Percentiles rank a stretch among this genome's conserved stretches.
Evolutionary conservation across 2,797 vertebrate species (phyloP).

Genomic region (Pempheris klunzingeri): DNA sequence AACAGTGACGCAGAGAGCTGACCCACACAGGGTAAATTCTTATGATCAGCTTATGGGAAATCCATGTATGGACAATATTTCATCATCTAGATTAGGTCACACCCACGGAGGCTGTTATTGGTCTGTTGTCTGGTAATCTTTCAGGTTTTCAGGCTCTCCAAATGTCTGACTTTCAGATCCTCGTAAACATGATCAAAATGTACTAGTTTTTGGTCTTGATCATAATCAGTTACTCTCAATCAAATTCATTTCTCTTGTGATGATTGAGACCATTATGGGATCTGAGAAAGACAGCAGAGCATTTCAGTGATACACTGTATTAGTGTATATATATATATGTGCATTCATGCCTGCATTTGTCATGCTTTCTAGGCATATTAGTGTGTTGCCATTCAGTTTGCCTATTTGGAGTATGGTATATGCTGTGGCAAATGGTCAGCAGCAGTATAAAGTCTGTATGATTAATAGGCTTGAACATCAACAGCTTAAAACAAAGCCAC

Average conservation of each 20-base stretch:
- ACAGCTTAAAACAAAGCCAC: not conserved
- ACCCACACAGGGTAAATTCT: conserved; percentile 52
- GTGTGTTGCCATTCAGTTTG: not conserved
- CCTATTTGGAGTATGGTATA: not conserved
- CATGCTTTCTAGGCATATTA: not conserved
- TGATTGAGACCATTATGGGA: conserved; percentile 12
- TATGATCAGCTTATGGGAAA: conserved; percentile 78
- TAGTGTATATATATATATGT: not conserved
- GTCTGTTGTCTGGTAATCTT: conserved; percentile 48
- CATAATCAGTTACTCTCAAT: too few species aligned
- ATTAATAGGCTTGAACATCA: not conserved
- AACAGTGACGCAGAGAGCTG: conserved; percentile 54
- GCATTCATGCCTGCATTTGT: not conserved
- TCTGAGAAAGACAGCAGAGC: not conserved
- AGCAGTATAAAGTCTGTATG: not conserved
- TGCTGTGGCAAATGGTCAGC: not conserved
- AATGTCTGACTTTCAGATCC: conserved; percentile 13
- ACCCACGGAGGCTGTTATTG: conserved; percentile 9
- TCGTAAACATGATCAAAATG: not conserved
- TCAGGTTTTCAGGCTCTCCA: conserved; percentile 36
- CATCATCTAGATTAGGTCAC: conserved; percentile 78
- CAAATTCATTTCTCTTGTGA: conserved; percentile 8
- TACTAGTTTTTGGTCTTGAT: not conserved
- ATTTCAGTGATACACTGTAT: not conserved
- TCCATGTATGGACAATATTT: conserved; percentile 73